These are phyloP conservation scores for Phycodurus eques DNA, from an alignment of 2,113 vertebrate species.

Conservation along the genomic window DNA sequence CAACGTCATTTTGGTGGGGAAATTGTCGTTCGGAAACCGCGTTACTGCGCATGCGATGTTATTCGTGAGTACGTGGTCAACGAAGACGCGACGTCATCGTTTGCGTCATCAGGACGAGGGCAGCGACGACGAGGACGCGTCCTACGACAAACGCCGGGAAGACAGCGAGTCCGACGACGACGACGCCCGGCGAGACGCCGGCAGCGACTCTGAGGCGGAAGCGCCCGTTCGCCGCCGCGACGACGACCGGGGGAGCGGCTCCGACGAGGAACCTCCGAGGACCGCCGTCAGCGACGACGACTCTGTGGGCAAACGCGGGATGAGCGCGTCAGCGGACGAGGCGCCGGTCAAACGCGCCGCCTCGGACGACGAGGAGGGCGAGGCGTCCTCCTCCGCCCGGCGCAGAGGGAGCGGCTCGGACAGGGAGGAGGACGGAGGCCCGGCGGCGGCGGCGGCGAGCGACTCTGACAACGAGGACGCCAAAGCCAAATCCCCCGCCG, in stretches of 20 bases:
- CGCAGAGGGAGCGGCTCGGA: conserved; percentile 53
- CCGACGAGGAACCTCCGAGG: conserved; percentile 45
- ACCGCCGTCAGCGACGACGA: conserved; percentile 68
- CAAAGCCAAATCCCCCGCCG: conserved; percentile 52
- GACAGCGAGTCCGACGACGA: conserved; percentile 41
- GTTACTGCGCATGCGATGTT: too few species aligned
- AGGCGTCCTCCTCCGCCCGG: conserved; percentile 33
- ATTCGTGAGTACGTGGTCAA: not conserved
- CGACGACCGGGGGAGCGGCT: conserved; percentile 42
- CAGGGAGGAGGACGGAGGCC: conserved; percentile 49
- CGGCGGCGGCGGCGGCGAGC: conserved; percentile 42
- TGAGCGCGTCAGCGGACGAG: conserved; percentile 47
- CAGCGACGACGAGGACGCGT: conserved; percentile 78
- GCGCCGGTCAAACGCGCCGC: conserved; percentile 17
- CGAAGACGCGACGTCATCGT: not conserved
- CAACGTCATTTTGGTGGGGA: too few species aligned
- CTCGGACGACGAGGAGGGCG: conserved; percentile 52
- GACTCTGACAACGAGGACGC: conserved; percentile 66
- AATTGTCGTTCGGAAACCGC: too few species aligned
- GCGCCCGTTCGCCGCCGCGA: conserved; percentile 13
- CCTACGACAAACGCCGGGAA: conserved; percentile 13
- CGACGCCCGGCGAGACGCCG: too few species aligned
- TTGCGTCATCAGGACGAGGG: conserved; percentile 78
- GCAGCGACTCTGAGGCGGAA: conserved; percentile 61
- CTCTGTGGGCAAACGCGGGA: conserved; percentile 26